Conservation (phyloP, 2,113 vertebrate species). For the human region DNA sequence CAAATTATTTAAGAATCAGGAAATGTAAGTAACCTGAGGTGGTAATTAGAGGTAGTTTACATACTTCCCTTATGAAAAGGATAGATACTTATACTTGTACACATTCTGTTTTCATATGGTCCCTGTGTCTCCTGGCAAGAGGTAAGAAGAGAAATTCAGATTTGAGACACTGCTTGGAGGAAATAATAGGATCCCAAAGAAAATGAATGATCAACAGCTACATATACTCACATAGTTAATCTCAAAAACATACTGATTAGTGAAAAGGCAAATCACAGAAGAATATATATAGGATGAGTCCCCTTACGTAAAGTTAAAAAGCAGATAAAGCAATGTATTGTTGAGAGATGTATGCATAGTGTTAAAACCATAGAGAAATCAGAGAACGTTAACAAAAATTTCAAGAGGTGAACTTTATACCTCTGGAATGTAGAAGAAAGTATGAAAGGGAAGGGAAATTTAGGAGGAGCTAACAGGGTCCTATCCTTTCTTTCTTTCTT, state of each 20-base stretch:
- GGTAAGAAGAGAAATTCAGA: constrained; percentile 32
- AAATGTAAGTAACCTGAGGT: background rate
- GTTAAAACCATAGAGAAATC: background rate
- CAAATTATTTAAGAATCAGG: constrained; percentile 23
- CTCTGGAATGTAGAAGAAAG: background rate
- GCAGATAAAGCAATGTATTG: background rate
- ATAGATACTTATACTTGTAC: background rate
- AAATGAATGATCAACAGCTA: background rate
- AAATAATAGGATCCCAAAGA: constrained; percentile 22
- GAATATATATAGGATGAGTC: background rate
- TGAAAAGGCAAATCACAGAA: constrained; percentile 33
- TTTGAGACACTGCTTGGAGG: constrained; percentile 2
- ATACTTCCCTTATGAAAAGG: background rate
- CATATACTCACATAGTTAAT: background rate
- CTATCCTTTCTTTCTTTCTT: too few species aligned
- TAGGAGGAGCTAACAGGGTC: background rate
- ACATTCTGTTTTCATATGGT: background rate
- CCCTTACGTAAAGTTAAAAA: background rate
- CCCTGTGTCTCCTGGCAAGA: constrained; percentile 1
- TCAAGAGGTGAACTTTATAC: background rate
- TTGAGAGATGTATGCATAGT: background rate
- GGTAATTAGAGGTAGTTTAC: constrained; percentile 22
- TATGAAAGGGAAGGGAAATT: background rate
- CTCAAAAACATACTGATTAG: background rate
- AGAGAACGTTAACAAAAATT: background rate